These are phyloP conservation scores for Chaunax sp. DNA, from an alignment of 2,797 vertebrate genomes.

Conservation along the genomic window DNA sequence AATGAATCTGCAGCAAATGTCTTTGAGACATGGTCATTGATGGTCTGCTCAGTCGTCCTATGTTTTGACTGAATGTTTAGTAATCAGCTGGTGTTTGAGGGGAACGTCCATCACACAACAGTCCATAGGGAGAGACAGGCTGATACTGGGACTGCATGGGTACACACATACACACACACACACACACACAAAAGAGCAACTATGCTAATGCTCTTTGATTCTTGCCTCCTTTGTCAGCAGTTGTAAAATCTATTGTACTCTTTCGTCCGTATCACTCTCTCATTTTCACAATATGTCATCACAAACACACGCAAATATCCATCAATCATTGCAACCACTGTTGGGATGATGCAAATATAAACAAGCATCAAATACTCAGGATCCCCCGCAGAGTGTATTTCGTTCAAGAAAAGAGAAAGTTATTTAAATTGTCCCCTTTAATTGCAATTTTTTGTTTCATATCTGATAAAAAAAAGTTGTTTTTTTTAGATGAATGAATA, in stretches of 20 bases:
- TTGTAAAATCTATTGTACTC: slow-evolving; percentile 59
- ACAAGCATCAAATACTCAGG: no score
- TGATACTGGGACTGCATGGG: slow-evolving; percentile 25
- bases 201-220: slow-evolving; percentile 84
- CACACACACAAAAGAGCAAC: slow-evolving; percentile 58
- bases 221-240: slow-evolving; percentile 60
- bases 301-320: no score
- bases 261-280: slow-evolving; percentile 49
- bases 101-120: slow-evolving; percentile 71
- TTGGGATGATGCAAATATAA: no score
- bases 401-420: no score
- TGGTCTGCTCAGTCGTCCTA: slow-evolving; percentile 16
- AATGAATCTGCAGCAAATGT: slow-evolving; percentile 28
- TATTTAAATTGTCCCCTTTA: no score
- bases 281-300: slow-evolving; percentile 5
- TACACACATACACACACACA: slow-evolving; percentile 42
- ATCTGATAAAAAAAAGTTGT: no score
- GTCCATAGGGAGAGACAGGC: slow-evolving; percentile 60
- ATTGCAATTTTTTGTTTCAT: no score
- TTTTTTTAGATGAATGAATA: no score
- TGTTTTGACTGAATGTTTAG: slow-evolving; percentile 62
- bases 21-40: slow-evolving; percentile 38
- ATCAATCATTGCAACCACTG: no score
- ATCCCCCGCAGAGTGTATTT: no score
- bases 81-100: slow-evolving; percentile 69